Percentiles rank a stretch among this genome's conserved stretches.
Evolutionary conservation across 2,113 vertebrate species (phyloP).

Genomic region (Oryzias curvinotus): DNA sequence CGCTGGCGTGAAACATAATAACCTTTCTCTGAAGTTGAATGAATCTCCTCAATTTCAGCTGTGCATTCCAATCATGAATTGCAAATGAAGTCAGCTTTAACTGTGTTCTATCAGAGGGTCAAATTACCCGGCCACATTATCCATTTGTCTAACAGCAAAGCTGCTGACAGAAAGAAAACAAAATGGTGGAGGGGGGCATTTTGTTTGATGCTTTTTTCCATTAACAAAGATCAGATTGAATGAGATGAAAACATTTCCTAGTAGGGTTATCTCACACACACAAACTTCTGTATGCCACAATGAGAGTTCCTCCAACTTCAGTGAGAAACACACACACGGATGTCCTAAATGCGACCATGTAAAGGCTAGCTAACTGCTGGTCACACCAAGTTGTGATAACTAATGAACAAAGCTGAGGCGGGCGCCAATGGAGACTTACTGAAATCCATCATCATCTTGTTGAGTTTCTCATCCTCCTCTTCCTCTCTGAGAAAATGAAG

Average conservation of each 20-base stretch:
- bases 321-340: conserved; percentile 38
- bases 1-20: conserved; percentile 24
- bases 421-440: conserved; percentile 74
- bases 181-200: conserved; percentile 28
- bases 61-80: conserved; percentile 67
- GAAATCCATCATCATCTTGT: conserved; percentile 85
- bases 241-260: conserved; percentile 55
- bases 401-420: conserved; percentile 20
- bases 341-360: conserved; percentile 46
- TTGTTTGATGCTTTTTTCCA: conserved; percentile 69
- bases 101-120: conserved; percentile 56
- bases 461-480: conserved; percentile 90
- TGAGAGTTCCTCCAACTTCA: conserved; percentile 49
- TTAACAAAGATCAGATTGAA: conserved; percentile 73
- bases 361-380: conserved; percentile 26
- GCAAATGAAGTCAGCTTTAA: conserved; percentile 68
- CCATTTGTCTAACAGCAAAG: conserved; percentile 62
- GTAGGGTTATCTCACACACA: conserved; percentile 29
- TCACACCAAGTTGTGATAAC: conserved; percentile 32
- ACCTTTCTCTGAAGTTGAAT: conserved; percentile 60
- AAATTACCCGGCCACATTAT: conserved; percentile 65
- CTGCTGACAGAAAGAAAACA: conserved; percentile 38
- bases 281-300: conserved; percentile 20
- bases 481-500: conserved; percentile 80
- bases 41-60: conserved; percentile 56